A percentile compares a stretch with the other conserved stretches of the same genome.
phyloP scores from a whole-genome alignment of 2,888 invertebrate species.

The Nowickia ferox region DNA sequence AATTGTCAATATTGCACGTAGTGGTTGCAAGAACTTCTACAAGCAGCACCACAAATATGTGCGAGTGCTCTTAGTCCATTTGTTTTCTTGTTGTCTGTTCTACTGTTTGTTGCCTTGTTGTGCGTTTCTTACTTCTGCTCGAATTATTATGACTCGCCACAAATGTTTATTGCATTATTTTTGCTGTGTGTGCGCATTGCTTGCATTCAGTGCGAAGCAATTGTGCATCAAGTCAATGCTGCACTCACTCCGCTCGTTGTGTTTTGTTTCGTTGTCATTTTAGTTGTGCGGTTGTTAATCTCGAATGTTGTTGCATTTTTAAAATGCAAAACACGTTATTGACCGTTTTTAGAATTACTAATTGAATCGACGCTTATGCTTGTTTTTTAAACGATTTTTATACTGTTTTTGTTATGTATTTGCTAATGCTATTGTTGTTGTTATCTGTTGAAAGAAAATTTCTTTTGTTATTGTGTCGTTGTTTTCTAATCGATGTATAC shows the following conservation, averaged over 20 bases:
- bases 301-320: constrained; percentile 74
- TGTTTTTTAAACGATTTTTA: constrained; percentile 74
- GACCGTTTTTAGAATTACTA: constrained; percentile 82
- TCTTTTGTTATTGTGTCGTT: constrained; percentile 21
- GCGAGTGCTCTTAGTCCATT: constrained; percentile 14
- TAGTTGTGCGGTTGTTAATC: constrained; percentile 31
- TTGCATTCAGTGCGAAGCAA: constrained; percentile 27
- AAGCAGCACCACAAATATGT: constrained; percentile 2
- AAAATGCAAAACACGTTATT: constrained; percentile 81
- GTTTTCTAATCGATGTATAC: constrained; percentile 37
- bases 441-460: constrained; percentile 69
- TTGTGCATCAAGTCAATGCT: constrained; percentile 39
- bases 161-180: constrained; percentile 60
- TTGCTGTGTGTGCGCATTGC: constrained; percentile 35
- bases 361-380: constrained; percentile 82
- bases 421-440: constrained; percentile 57
- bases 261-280: constrained; percentile 30
- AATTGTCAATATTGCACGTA: constrained; percentile 31
- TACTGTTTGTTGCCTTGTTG: constrained; percentile 10
- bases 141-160: constrained; percentile 68
- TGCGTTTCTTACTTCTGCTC: constrained; percentile 46
- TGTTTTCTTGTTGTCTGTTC: constrained; percentile 22
- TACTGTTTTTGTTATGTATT: constrained; percentile 31
- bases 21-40: constrained; percentile 33
- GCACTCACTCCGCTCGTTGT: not conserved